Conservation (phyloP, 2,113 vertebrate genomes). For the Dromiciops gliroides region DNA sequence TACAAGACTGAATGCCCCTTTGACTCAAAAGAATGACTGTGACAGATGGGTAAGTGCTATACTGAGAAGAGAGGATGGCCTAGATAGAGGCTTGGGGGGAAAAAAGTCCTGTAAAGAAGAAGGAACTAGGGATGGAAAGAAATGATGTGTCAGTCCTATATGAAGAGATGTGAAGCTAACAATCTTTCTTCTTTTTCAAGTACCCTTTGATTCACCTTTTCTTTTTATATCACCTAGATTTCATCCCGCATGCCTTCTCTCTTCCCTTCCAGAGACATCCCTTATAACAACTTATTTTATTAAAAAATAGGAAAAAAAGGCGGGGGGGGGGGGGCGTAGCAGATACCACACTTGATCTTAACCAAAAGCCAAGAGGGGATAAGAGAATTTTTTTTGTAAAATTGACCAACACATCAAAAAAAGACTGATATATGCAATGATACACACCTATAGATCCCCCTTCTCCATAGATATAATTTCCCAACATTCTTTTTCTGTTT, state of each 20-base stretch:
- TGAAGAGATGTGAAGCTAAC: background rate
- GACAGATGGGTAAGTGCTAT: background rate
- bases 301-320: background rate
- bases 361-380: background rate
- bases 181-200: background rate
- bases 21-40: background rate
- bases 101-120: background rate
- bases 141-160: background rate
- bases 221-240: background rate
- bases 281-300: background rate
- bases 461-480: background rate
- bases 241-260: background rate
- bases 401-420: background rate
- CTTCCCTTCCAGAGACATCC: background rate
- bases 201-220: background rate
- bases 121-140: background rate
- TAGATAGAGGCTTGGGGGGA: background rate
- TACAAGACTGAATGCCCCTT: background rate
- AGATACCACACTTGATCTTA: background rate
- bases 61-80: background rate
- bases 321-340: too few relatives aligned
- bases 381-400: background rate
- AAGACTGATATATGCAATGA: background rate
- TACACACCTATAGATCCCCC: background rate
- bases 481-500: background rate